Base-by-base conservation (phyloP, 2,113 vertebrate species). In the Eulemur rufifrons region DNA sequence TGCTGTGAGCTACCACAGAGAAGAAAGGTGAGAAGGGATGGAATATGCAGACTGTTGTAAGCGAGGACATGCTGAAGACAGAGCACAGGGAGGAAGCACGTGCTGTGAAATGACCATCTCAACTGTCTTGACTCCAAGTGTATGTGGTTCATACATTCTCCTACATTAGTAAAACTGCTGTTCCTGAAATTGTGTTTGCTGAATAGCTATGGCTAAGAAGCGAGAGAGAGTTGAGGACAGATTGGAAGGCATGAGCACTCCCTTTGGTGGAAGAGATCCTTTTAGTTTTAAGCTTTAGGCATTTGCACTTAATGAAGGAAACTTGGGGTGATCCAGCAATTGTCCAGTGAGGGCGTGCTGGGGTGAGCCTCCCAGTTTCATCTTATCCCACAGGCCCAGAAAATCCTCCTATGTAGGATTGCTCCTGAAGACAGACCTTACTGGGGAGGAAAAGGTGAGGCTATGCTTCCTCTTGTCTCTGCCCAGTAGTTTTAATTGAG, bases 401-500 rank as follows among this genome's bases (percentile, higher is more conserved):
- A 13, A 59, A 90, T 76, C 34, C 47, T 92, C 69, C 63, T 77
- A 0, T 25, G 76, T 12, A 66, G 37, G 34, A n/a, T 1, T 76
- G 56, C 52, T 45, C 69, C 27, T 76, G 12, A 39, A 93, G 92
- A 56, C 81, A 73, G 78, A 18, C 61, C 63, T 92, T 66, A 11
- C 69, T 39, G 29, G 76, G 34, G 89, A 86, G 56, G 63, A 64
- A 82, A 73, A 86, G 74, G 91, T 80, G 85, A 91, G 34, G 34
- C 32, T 1, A 6, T 37, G 86, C n/a, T n/a, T 91, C 54, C 39
- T 69, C 17, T 78, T 92, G 68, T 89, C 47, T 73, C 89, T 90
- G 39, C 69, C 71, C 63, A 2, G 1, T 85, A 68, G 50, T 78
- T 96, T 97, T 98, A 97, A 97, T 96, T 97, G 95, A 96, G 97